phyloP scores from a whole-genome alignment of 2,888 invertebrate species.

The Xylota segnis region DNA sequence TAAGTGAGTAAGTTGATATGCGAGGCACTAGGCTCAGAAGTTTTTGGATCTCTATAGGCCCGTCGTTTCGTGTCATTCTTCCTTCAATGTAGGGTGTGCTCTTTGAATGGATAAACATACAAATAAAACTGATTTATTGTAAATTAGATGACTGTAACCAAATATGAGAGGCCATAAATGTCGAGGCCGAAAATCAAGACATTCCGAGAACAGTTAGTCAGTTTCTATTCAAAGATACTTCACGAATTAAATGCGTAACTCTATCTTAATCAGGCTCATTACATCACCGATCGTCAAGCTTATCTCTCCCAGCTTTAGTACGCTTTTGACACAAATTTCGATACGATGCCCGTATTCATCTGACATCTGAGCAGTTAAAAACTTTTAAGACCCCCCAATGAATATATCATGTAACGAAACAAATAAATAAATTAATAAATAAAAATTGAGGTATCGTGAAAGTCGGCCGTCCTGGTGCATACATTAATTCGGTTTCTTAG shows the following conservation, averaged over 20 bases:
- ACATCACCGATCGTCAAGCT: background rate
- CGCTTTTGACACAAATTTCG: conserved; percentile 16
- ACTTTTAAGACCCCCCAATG: background rate
- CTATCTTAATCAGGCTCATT: conserved; percentile 2
- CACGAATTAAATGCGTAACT: background rate
- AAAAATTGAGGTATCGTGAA: conserved; percentile 49
- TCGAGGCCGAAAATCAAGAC: background rate
- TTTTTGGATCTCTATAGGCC: no score
- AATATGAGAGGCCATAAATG: background rate
- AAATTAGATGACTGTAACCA: no score
- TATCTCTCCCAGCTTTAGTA: background rate
- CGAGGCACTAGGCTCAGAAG: no score
- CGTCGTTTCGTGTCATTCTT: no score
- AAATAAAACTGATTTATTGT: no score
- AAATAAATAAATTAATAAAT: conserved; percentile 36
- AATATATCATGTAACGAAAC: conserved; percentile 29
- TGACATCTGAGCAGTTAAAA: background rate
- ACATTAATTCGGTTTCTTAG: conserved; percentile 53
- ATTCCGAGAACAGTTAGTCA: background rate
- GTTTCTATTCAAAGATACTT: background rate
- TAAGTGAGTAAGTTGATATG: no score
- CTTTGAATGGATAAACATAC: no score
- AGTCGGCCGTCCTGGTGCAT: conserved; percentile 38
- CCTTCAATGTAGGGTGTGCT: no score
- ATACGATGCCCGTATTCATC: background rate